Conservation (phyloP, 2,113 vertebrate genomes). For the Trachemys scripta region DNA sequence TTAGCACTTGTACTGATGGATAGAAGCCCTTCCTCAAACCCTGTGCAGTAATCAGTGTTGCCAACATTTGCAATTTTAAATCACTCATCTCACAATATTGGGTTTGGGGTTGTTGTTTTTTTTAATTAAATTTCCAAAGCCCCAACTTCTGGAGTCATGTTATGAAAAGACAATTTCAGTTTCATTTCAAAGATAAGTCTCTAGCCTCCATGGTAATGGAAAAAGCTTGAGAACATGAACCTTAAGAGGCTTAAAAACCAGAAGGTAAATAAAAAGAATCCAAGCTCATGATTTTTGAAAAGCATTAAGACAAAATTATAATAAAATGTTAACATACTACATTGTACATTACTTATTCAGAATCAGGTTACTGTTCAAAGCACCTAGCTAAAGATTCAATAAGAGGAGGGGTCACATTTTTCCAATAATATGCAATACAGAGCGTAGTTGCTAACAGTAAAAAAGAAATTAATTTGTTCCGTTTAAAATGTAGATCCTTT, state of each 20-base stretch:
- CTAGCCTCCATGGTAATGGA: neutral
- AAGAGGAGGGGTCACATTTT: neutral
- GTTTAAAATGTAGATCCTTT: neutral
- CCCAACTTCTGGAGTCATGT: neutral
- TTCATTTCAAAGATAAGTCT: neutral
- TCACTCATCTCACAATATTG: neutral
- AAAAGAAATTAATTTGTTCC: neutral
- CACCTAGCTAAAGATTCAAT: too few species aligned
- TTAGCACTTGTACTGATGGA: neutral
- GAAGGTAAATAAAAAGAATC: neutral
- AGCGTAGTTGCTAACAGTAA: neutral
- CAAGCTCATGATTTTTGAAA: neutral
- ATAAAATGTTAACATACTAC: neutral
- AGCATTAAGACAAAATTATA: neutral
- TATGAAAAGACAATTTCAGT: neutral
- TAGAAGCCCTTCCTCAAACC: neutral
- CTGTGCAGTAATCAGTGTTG: neutral
- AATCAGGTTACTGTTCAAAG: neutral
- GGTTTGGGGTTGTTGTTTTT: neutral
- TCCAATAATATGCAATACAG: neutral
- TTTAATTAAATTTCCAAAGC: neutral
- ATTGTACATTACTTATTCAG: neutral
- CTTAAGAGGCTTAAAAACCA: neutral
- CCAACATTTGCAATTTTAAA: accelerated
- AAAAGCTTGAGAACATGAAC: neutral